Base-by-base conservation (phyloP, 2,113 vertebrate species). In the mouse (Mus musculus) region DNA sequence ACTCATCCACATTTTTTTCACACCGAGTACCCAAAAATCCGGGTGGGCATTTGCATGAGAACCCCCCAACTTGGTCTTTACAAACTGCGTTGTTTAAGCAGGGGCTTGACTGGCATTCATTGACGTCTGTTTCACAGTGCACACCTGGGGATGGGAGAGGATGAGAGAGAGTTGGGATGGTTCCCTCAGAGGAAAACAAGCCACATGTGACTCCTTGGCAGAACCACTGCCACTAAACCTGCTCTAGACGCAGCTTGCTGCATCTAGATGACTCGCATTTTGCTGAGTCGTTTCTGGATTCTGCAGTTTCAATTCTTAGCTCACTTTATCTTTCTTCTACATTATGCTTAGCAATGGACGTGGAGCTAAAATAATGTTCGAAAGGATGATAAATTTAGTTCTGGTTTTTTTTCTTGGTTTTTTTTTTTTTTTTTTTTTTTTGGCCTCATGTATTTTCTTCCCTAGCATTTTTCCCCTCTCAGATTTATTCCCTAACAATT, bases 1-100 rank as follows among this genome's bases (percentile, higher is more conserved):
- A 99, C 42, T 99, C 99, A 81, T 99, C 99, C 0, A 99, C 76
- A 87, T 99, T 98, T 93, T 99, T 98, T 98, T 99, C 99, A 93
- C 99, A 99, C 22, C 97, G 88, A 77, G 98, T 97, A 78, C 99
- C 99, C 26, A 98, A 97, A 98, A 99, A 99, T 89, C 99, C 99
- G 12, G 97, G 96, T 7, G 98, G 98, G 87, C 99, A 99, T 85
- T 98, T 98, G 98, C 99, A 99, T 63, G 97, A 96, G 97, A 99
- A 99, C 22, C 99, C 97, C 0, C 99, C 99, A 12, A 98, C 98
- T 96, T 98, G 90, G 98, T 99, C 99, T 97, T 99, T 99, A 97
- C 99, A 99, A 94, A 98, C 63, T 10, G 98, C 99, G n/a, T 98
- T 99, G 80, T 99, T 99, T 96, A 99, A 98, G 97, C 99, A 99